These are phyloP conservation scores for Megamerina dolium DNA, from an alignment of 2,888 invertebrate genomes.

Conservation along the genomic window DNA sequence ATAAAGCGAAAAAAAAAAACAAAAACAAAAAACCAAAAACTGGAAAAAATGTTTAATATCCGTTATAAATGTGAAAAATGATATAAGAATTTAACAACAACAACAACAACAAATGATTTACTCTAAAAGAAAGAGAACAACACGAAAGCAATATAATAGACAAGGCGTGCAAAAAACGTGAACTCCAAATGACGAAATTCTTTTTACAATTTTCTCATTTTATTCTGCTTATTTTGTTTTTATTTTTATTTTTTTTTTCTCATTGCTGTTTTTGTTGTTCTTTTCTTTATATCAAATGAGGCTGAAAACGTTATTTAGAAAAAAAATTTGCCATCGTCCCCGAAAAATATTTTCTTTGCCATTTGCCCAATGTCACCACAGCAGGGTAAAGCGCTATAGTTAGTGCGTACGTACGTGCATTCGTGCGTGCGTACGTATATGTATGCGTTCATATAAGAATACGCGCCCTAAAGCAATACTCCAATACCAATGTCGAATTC, in stretches of 20 bases:
- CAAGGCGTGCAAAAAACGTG: too few relatives aligned
- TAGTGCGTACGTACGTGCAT: background rate
- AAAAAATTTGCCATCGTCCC: conserved; percentile 23
- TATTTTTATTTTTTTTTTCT: too few relatives aligned
- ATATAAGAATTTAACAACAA: conserved; percentile 1
- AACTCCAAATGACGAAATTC: too few relatives aligned
- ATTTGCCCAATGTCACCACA: background rate
- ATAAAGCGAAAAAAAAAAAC: too few relatives aligned
- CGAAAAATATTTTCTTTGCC: background rate
- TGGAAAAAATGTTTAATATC: conserved; percentile 20
- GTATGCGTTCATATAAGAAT: too few relatives aligned
- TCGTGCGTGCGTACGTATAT: too few relatives aligned
- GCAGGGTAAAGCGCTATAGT: background rate
- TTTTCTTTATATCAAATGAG: conserved; percentile 37
- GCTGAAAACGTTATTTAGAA: conserved; percentile 40
- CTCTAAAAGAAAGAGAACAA: conserved; percentile 4
- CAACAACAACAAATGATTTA: too few relatives aligned
- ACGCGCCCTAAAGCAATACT: too few relatives aligned
- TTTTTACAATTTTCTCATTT: too few relatives aligned
- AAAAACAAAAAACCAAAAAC: conserved; percentile 10
- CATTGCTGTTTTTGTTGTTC: too few relatives aligned
- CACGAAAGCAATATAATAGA: background rate
- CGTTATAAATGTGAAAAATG: conserved; percentile 7
- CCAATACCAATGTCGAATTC: too few relatives aligned
- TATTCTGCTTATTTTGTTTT: too few relatives aligned